Conservation (phyloP, 2,113 vertebrate species). For the Oenanthe oenanthe region DNA sequence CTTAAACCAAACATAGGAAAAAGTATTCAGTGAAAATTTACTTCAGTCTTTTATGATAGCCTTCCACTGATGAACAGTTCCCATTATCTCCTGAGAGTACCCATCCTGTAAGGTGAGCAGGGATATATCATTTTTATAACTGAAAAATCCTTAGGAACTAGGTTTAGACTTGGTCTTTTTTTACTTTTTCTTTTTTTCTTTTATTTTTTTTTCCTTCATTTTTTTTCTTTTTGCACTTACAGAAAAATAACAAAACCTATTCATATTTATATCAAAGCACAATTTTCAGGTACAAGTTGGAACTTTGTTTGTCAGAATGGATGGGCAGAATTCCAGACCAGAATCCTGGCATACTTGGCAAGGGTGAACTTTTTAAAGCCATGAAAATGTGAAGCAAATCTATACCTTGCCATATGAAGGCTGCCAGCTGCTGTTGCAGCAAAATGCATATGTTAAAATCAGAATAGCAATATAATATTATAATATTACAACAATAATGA, state of each 20-base stretch:
- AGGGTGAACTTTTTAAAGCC: not conserved
- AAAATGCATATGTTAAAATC: not conserved
- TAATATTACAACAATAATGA: not conserved
- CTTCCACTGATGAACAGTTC: not conserved
- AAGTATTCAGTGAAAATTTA: not conserved
- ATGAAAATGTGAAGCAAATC: not conserved
- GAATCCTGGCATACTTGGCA: not conserved
- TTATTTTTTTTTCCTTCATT: too few species aligned
- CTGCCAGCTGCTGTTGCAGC: not conserved
- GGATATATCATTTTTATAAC: not conserved
- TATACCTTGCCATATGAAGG: not conserved
- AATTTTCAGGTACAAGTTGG: not conserved
- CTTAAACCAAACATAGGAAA: not conserved
- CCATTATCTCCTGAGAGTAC: not conserved
- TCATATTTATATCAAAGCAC: not conserved
- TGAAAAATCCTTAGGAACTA: not conserved
- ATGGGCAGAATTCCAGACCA: not conserved
- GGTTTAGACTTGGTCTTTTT: not conserved
- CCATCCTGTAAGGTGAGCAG: accelerated
- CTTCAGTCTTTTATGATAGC: not conserved
- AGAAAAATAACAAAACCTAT: not conserved
- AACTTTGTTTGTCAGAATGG: not conserved
- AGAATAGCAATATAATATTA: not conserved
- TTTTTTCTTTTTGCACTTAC: not conserved
- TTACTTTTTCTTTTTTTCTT: too few species aligned